Percentiles rank a stretch among this genome's conserved stretches.
Conservation (phyloP, 2,888 invertebrate genomes). For the Tuta absoluta region DNA sequence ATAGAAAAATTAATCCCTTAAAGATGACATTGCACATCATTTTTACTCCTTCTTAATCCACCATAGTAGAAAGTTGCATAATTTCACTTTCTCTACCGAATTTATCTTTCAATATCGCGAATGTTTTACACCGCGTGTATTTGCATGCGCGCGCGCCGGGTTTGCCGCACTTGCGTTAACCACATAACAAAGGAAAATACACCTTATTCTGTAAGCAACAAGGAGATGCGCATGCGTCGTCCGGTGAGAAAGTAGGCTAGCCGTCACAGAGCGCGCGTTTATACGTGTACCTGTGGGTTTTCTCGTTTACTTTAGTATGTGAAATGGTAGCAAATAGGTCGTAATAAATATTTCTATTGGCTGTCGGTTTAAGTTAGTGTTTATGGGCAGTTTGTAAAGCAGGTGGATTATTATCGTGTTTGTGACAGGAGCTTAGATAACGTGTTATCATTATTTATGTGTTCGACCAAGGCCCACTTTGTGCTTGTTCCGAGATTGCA, state of each 20-base stretch:
- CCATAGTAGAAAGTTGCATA: slow-evolving; percentile 77
- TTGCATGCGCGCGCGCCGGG: slow-evolving; percentile 54
- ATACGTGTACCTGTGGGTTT: slow-evolving; percentile 66
- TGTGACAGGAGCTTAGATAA: slow-evolving; percentile 17
- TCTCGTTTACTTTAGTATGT: slow-evolving; percentile 58
- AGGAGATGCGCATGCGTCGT: slow-evolving; percentile 27
- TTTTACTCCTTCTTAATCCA: slow-evolving; percentile 8
- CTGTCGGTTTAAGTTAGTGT: slow-evolving; percentile 18
- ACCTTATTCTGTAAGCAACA: slow-evolving; percentile 53
- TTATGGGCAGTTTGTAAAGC: slow-evolving; percentile 9
- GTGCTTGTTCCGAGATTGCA: neutral
- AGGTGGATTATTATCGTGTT: slow-evolving; percentile 1
- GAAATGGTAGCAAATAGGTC: slow-evolving; percentile 44
- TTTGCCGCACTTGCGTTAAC: slow-evolving; percentile 38
- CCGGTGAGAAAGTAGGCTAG: slow-evolving; percentile 69
- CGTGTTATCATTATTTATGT: slow-evolving; percentile 12
- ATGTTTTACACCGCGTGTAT: slow-evolving; percentile 59
- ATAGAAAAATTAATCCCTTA: neutral
- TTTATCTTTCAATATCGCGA: slow-evolving; percentile 67
- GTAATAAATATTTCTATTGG: slow-evolving; percentile 32
- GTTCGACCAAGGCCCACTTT: neutral
- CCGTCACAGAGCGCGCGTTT: slow-evolving; percentile 76
- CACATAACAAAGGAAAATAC: slow-evolving; percentile 46
- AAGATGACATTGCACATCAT: neutral
- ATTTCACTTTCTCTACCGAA: slow-evolving; percentile 75